Percentiles rank a stretch among this genome's conserved stretches.
Conservation (phyloP, 2,113 vertebrate genomes). For the Bubo blakistoni region DNA sequence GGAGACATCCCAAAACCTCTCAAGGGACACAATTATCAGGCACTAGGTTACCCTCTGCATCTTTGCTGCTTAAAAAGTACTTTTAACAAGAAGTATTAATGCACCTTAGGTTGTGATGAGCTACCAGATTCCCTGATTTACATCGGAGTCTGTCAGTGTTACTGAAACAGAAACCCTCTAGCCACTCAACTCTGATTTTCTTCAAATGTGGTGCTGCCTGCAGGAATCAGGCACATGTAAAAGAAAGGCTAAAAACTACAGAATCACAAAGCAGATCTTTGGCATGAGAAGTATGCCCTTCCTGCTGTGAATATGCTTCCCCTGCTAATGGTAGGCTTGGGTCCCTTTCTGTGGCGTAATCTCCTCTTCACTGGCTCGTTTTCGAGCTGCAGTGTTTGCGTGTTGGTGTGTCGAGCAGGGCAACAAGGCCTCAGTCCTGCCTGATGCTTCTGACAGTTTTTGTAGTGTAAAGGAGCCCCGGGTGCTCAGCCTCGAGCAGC, state of each 20-base stretch:
- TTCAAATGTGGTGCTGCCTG: neutral
- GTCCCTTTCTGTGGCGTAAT: rapidly evolving
- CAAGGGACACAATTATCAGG: neutral
- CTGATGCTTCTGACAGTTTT: neutral
- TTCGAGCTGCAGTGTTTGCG: neutral
- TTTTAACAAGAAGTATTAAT: neutral
- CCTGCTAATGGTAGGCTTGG: neutral
- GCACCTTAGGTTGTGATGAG: neutral
- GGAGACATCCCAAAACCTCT: neutral
- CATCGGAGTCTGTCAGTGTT: neutral
- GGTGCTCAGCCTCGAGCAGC: rapidly evolving
- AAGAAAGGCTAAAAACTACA: neutral
- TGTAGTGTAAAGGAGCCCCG: neutral
- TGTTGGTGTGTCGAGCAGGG: neutral
- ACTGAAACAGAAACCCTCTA: neutral
- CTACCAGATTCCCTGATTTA: neutral
- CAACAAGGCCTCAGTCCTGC: rapidly evolving
- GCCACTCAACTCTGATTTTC: neutral
- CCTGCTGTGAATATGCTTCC: neutral
- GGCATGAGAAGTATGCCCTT: neutral
- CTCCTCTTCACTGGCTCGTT: neutral
- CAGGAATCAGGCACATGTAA: neutral
- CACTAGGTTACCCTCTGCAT: neutral
- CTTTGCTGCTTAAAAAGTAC: neutral
- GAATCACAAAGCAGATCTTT: neutral